Conservation (phyloP, 2,888 invertebrate genomes). For the Labia minor region DNA sequence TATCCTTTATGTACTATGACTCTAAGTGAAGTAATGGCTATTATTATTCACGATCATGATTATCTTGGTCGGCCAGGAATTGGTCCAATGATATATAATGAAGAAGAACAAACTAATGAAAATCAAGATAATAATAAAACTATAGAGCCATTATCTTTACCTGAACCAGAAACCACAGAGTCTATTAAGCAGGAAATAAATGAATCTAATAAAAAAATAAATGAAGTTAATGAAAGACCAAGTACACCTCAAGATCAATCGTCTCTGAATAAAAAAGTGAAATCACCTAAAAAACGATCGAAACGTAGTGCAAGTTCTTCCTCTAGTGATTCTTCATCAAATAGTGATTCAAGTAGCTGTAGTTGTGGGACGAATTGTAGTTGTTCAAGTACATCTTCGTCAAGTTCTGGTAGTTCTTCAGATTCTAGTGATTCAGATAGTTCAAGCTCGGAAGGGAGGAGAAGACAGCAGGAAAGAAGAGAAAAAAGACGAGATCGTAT, state of each 20-base stretch:
- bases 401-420: constrained; percentile 47
- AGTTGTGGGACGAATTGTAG: constrained; percentile 77
- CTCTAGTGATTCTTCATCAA: constrained; percentile 65
- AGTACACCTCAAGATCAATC: not conserved
- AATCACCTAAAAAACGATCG: constrained; percentile 40
- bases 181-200: not conserved
- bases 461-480: constrained; percentile 37
- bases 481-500: constrained; percentile 35
- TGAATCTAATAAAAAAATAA: constrained; percentile 32
- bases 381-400: constrained; percentile 62
- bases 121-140: not conserved
- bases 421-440: constrained; percentile 47
- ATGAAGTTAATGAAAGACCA: not conserved
- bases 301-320: constrained; percentile 42
- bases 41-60: constrained; percentile 55
- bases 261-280: constrained; percentile 36
- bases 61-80: constrained; percentile 45
- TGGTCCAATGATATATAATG: not conserved
- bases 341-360: constrained; percentile 62
- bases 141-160: not conserved
- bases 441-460: constrained; percentile 47
- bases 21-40: constrained; percentile 2
- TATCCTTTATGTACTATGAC: constrained; percentile 9
- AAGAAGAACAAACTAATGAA: not conserved
- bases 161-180: not conserved